phyloP scores from a whole-genome alignment of 2,797 vertebrate species.

The Peromyscus nudipes region DNA sequence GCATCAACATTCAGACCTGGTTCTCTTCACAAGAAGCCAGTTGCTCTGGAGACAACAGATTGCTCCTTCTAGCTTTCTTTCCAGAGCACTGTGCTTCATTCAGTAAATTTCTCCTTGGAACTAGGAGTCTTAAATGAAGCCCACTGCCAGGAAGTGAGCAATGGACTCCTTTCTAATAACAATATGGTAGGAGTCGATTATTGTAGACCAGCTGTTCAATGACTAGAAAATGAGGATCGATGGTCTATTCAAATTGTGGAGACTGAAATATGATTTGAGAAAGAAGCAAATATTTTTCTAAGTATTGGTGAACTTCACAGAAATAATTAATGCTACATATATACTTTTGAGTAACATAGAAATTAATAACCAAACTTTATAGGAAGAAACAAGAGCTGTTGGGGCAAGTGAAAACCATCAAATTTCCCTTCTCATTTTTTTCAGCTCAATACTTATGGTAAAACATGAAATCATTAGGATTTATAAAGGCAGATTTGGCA shows the following conservation, averaged over 20 bases:
- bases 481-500: slow-evolving; percentile 86
- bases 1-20: slow-evolving; percentile 22
- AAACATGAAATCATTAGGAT: slow-evolving; percentile 83
- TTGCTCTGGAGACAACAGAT: slow-evolving; percentile 15
- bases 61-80: not conserved
- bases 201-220: slow-evolving; percentile 52
- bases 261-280: slow-evolving; percentile 63
- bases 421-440: slow-evolving; percentile 75
- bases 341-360: slow-evolving; percentile 59
- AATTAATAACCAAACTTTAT: slow-evolving; percentile 64
- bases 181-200: not conserved
- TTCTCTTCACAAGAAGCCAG: slow-evolving; percentile 1
- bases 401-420: slow-evolving; percentile 47
- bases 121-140: not conserved
- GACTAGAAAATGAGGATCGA: slow-evolving; percentile 72
- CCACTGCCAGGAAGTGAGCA: slow-evolving; percentile 10
- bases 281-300: slow-evolving; percentile 67
- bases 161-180: slow-evolving; percentile 13
- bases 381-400: slow-evolving; percentile 18
- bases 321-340: slow-evolving; percentile 73
- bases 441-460: slow-evolving; percentile 80
- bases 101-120: slow-evolving; percentile 61
- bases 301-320: slow-evolving; percentile 57
- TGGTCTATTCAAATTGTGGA: slow-evolving; percentile 62
- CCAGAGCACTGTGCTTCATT: slow-evolving; percentile 31